phyloP scores from a whole-genome alignment of 2,888 invertebrate genomes.

The Cinara cedri region DNA sequence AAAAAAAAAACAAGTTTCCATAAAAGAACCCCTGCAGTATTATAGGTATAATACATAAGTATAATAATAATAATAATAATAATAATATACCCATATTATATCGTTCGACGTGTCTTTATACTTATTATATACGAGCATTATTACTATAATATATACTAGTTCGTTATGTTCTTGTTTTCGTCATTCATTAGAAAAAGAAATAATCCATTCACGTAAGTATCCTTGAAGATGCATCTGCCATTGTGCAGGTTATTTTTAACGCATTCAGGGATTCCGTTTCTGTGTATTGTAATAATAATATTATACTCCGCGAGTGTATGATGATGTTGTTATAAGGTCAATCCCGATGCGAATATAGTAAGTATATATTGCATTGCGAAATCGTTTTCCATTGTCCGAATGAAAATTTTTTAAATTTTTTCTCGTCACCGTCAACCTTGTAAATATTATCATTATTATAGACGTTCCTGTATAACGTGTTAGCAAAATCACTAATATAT shows the following conservation, averaged over 20 bases:
- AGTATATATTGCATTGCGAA: conserved; percentile 44
- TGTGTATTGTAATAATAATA: conserved; percentile 4
- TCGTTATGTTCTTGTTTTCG: conserved; percentile 53
- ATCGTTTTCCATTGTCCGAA: conserved; percentile 32
- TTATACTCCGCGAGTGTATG: conserved; percentile 25
- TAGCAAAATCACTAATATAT: not conserved
- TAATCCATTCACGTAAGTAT: conserved; percentile 54
- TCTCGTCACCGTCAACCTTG: conserved; percentile 35
- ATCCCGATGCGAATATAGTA: not conserved
- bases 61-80: conserved; percentile 7
- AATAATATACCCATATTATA: not conserved
- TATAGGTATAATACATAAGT: no score
- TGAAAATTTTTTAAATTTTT: conserved; percentile 41
- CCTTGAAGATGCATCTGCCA: conserved; percentile 54
- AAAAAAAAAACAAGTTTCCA: conserved; percentile 44
- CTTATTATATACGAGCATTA: no score
- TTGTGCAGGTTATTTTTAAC: conserved; percentile 53
- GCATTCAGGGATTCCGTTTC: conserved; percentile 53
- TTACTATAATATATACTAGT: conserved; percentile 1
- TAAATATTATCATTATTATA: not conserved
- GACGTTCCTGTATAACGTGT: not conserved
- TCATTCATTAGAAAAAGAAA: conserved; percentile 48
- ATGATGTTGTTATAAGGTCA: conserved; percentile 53
- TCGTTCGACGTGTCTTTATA: conserved; percentile 19
- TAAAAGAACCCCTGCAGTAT: not conserved